phyloP scores from a whole-genome alignment of 2,113 vertebrate species.

The Prochilodus magdalenae region DNA sequence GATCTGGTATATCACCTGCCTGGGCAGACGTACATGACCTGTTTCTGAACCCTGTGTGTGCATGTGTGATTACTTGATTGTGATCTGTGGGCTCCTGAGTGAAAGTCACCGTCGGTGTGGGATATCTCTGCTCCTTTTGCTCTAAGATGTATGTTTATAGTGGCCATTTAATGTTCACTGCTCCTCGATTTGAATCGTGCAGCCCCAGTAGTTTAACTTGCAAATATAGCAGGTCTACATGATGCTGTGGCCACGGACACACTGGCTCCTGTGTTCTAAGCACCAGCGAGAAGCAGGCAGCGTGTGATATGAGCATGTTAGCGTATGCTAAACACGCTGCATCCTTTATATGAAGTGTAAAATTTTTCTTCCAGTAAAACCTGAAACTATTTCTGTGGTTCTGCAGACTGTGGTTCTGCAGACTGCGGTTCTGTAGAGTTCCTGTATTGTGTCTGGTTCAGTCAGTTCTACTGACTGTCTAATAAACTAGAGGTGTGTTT shows the following conservation, averaged over 20 bases:
- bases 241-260: neutral
- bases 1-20: no score
- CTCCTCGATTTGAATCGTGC: conserved; percentile 30
- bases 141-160: conserved; percentile 5
- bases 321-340: neutral
- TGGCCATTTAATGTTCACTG: neutral
- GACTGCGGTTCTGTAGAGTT: no score
- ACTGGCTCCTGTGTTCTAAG: neutral
- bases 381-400: neutral
- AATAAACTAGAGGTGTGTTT: no score
- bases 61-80: neutral
- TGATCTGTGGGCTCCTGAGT: neutral
- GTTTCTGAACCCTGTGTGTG: neutral
- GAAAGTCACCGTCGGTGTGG: no score
- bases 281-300: neutral
- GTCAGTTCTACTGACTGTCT: no score
- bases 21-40: no score
- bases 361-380: no score
- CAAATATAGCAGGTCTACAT: conserved; percentile 10
- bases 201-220: conserved; percentile 32
- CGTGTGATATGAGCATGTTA: neutral
- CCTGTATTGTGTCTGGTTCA: no score
- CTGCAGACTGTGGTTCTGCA: no score
- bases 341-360: no score
- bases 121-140: neutral